These are phyloP conservation scores for Jacana jacana DNA, from an alignment of 2,113 vertebrate genomes.

Conservation along the genomic window DNA sequence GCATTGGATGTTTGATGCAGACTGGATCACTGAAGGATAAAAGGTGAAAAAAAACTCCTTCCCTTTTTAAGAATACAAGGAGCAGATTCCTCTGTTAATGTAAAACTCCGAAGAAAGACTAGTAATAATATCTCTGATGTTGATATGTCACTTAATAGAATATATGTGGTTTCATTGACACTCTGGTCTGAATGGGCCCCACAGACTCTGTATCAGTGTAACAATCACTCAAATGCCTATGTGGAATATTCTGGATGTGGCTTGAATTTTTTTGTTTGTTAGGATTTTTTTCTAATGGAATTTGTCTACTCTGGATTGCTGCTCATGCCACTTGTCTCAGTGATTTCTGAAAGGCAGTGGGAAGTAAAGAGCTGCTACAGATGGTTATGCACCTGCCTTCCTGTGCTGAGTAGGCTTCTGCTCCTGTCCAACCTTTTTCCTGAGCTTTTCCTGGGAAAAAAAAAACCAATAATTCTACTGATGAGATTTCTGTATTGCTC, in stretches of 20 bases:
- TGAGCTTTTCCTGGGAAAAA: not conserved
- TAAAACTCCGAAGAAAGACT: not conserved
- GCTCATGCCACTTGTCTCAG: not conserved
- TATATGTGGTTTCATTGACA: not conserved
- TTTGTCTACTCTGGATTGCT: not conserved
- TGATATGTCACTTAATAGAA: not conserved
- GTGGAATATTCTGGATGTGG: not conserved
- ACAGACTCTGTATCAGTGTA: not conserved
- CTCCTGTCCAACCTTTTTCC: not conserved
- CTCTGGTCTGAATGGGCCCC: not conserved
- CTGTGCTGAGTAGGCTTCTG: not conserved
- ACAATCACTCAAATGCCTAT: not conserved
- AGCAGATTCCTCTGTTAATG: not conserved
- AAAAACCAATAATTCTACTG: not conserved
- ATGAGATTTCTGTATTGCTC: not conserved
- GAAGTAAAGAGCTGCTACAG: not conserved
- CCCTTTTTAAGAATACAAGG: not conserved
- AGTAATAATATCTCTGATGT: not conserved
- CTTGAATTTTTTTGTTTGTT: not conserved
- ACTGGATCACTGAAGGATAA: not conserved
- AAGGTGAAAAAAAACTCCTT: not conserved
- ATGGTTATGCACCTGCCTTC: not conserved
- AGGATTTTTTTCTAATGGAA: not conserved
- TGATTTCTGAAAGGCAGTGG: not conserved
- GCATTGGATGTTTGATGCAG: not conserved